A percentile compares a stretch with the other conserved stretches of the same genome.
Evolutionary conservation across 2,888 invertebrate species (phyloP).

Genomic region (Spodoptera littoralis): DNA sequence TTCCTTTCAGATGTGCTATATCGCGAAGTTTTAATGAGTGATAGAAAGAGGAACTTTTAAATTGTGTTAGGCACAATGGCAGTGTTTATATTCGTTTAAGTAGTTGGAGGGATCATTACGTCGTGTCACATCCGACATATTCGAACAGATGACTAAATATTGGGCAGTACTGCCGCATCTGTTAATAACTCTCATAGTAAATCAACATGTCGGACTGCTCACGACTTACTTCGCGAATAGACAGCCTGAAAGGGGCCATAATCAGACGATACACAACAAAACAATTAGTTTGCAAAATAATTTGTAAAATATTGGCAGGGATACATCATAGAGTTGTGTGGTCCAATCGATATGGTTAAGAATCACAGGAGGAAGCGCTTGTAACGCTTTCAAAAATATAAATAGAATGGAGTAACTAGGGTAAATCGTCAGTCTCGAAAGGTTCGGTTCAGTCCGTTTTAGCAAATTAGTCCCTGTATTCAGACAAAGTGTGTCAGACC

Average conservation of each 20-base stretch:
- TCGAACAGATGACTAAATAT: neutral
- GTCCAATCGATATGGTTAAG: slow-evolving; percentile 55
- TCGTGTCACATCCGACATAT: neutral
- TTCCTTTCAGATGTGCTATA: slow-evolving; percentile 38
- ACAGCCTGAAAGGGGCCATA: slow-evolving; percentile 36
- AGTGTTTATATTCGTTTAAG: slow-evolving; percentile 9
- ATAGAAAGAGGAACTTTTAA: slow-evolving; percentile 1
- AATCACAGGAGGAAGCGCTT: slow-evolving; percentile 37
- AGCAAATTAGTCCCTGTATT: slow-evolving; percentile 55
- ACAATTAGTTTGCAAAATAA: slow-evolving; percentile 45
- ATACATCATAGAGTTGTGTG: slow-evolving; percentile 37
- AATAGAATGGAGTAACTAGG: slow-evolving; percentile 59
- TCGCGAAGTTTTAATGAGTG: neutral
- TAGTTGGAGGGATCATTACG: slow-evolving; percentile 8
- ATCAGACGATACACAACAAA: slow-evolving; percentile 28
- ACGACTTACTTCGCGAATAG: slow-evolving; percentile 10
- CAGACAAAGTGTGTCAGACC: slow-evolving; percentile 26
- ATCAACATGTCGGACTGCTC: neutral
- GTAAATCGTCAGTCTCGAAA: slow-evolving; percentile 79
- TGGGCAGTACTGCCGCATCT: neutral
- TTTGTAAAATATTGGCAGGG: slow-evolving; percentile 46
- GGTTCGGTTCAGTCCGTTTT: slow-evolving; percentile 58
- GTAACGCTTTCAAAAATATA: slow-evolving; percentile 54
- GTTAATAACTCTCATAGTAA: too few relatives aligned
- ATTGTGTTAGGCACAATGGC: slow-evolving; percentile 5